Base-by-base conservation (phyloP, 2,113 vertebrate genomes). In the Puma concolor region DNA sequence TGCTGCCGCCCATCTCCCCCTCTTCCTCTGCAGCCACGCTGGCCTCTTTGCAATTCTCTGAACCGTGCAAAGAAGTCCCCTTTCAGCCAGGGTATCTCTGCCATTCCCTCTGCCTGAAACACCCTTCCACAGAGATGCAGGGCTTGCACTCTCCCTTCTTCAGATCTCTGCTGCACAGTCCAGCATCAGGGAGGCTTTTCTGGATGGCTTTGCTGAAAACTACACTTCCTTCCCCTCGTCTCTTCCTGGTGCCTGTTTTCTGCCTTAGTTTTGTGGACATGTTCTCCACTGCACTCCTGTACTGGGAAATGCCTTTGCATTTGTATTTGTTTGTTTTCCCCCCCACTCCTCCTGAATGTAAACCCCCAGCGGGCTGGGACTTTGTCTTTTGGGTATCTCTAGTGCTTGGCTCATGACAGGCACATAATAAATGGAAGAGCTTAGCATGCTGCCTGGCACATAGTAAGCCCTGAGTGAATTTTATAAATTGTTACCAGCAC, bases 231-330 rank as follows among this genome's bases (percentile, higher is more conserved):
- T 31, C 50, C 33, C 36, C 33, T 17, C 19, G 2, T 15, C 11
- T 25, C 8, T 3, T 27, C 16, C 3, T n/a, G 15, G 7, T 23
- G 31, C 29, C 36, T 9, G 0, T 27, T 23, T 84, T 41, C 38
- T 64, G 31, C 17, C 44, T 48, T 31, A 5, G 29, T 41, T 63
- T 33, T 67, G 31, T 66, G 10, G 17, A 25, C 13, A 3, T 27
- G 54, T n/a, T 25, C 13, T 14, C 36, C 2, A 1, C 4, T 19
- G 44, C 11, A 33, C 8, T 63, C 0, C 19, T 13, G 0, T 21
- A 2, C 23, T 12, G 16, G 17, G 54, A 57, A 57, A 57, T 0
- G 1, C 25, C 17, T 63, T 5, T 38, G 1, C 52, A 7, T 52
- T 60, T 50, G 67, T 80, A 64, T 71, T 83, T 66, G 5, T 29